Conservation (phyloP, 2,888 invertebrate species). For the Sinelater perroti region DNA sequence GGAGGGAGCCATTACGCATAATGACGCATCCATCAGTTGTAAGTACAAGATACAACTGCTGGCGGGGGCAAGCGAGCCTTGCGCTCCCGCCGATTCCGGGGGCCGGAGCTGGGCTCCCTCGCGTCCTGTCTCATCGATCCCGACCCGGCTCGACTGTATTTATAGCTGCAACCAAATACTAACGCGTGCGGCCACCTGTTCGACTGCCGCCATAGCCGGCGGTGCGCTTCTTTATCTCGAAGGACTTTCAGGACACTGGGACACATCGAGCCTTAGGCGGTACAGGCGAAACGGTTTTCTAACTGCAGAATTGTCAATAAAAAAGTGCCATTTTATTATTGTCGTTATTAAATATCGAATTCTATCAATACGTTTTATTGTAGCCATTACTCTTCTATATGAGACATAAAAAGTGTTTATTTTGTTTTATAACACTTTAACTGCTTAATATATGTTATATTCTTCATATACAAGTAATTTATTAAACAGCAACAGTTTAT, state of each 20-base stretch:
- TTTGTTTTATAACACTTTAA: too few species aligned
- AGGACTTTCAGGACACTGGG: slow-evolving; percentile 1
- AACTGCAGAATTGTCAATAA: too few species aligned
- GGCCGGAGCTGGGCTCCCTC: slow-evolving; percentile 44
- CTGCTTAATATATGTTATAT: too few species aligned
- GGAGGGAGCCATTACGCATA: slow-evolving; percentile 21
- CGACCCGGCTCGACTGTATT: slow-evolving; percentile 48
- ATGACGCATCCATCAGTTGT: slow-evolving; percentile 24
- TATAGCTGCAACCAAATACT: slow-evolving; percentile 47
- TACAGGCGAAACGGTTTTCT: too few species aligned
- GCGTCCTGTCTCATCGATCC: slow-evolving; percentile 45
- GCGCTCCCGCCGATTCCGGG: slow-evolving; percentile 38
- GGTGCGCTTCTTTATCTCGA: slow-evolving; percentile 19
- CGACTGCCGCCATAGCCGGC: slow-evolving; percentile 25
- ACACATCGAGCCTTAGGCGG: too few species aligned
- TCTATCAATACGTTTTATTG: too few species aligned
- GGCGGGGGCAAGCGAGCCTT: slow-evolving; percentile 18
- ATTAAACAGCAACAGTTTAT: too few species aligned
- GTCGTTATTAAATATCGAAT: too few species aligned
- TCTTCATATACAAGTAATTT: too few species aligned
- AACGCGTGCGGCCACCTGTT: slow-evolving; percentile 45
- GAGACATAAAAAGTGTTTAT: too few species aligned
- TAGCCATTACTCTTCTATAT: too few species aligned
- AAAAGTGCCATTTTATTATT: too few species aligned
- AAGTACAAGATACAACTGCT: slow-evolving; percentile 22